phyloP scores from a whole-genome alignment of 2,113 vertebrate species.

The Atractosteus spatula region DNA sequence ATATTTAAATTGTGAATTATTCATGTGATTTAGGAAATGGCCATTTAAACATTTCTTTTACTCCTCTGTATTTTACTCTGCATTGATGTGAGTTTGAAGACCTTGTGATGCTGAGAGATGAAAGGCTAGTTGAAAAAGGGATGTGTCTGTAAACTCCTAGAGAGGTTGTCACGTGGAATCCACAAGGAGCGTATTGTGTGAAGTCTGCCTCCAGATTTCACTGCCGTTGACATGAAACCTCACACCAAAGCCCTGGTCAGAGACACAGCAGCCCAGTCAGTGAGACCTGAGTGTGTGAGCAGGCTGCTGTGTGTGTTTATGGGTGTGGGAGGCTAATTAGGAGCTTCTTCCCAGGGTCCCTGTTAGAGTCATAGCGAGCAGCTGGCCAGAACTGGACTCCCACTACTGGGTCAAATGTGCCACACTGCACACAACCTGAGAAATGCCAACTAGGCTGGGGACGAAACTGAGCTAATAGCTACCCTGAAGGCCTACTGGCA shows the following conservation, averaged over 20 bases:
- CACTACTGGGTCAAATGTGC: constrained; percentile 63
- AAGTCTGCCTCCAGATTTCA: constrained; percentile 19
- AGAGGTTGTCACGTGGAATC: too few species aligned
- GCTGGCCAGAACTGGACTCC: constrained; percentile 69
- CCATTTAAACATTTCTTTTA: too few species aligned
- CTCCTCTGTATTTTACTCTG: too few species aligned
- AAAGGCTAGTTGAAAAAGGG: too few species aligned
- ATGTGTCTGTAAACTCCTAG: too few species aligned
- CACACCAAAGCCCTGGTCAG: constrained; percentile 45
- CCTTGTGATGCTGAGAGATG: too few species aligned
- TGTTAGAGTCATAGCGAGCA: constrained; percentile 60
- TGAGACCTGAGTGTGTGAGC: constrained; percentile 57
- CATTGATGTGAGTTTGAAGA: too few species aligned
- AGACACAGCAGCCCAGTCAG: constrained; percentile 61
- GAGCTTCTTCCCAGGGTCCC: constrained; percentile 66
- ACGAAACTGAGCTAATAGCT: constrained; percentile 69
- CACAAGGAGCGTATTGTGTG: too few species aligned
- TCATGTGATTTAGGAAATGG: too few species aligned
- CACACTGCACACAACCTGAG: constrained; percentile 62
- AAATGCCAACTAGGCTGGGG: constrained; percentile 60
- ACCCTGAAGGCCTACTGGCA: constrained; percentile 49
- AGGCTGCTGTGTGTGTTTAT: constrained; percentile 62
- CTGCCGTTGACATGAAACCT: constrained; percentile 49
- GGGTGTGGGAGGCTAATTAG: constrained; percentile 78
- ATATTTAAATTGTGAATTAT: too few species aligned